A percentile compares a stretch with the other conserved stretches of the same genome.
These are phyloP conservation scores for Bhutanitis thaidina DNA, from an alignment of 2,888 invertebrate genomes.

Conservation along the genomic window DNA sequence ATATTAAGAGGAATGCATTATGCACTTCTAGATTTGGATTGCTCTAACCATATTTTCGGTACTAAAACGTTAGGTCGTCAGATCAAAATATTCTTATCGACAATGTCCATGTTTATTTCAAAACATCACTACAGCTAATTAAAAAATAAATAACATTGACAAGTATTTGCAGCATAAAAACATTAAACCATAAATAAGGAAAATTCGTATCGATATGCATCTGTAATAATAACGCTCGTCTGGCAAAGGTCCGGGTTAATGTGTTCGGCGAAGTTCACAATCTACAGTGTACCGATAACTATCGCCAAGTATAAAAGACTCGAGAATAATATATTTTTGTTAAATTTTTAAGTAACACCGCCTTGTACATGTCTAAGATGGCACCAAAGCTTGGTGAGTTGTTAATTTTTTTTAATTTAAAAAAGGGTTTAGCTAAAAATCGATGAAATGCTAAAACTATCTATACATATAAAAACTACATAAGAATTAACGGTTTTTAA, in stretches of 20 bases:
- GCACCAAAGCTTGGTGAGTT: neutral
- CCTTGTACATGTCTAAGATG: neutral
- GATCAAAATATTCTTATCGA: no score
- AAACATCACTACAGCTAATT: no score
- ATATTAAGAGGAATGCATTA: no score
- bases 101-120: no score
- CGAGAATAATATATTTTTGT: neutral
- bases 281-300: neutral
- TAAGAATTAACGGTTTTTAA: no score
- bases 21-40: no score
- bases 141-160: no score
- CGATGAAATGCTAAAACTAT: no score
- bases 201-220: neutral
- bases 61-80: no score
- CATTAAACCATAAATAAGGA: neutral
- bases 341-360: neutral
- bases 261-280: neutral
- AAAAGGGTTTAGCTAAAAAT: no score
- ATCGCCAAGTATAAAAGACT: slow-evolving; percentile 1
- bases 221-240: neutral
- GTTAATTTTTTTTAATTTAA: neutral
- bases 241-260: neutral
- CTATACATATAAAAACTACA: no score
- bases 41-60: no score
- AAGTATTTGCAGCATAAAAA: neutral